phyloP scores from a whole-genome alignment of 2,797 vertebrate species.

The Sebastes matsubarae region DNA sequence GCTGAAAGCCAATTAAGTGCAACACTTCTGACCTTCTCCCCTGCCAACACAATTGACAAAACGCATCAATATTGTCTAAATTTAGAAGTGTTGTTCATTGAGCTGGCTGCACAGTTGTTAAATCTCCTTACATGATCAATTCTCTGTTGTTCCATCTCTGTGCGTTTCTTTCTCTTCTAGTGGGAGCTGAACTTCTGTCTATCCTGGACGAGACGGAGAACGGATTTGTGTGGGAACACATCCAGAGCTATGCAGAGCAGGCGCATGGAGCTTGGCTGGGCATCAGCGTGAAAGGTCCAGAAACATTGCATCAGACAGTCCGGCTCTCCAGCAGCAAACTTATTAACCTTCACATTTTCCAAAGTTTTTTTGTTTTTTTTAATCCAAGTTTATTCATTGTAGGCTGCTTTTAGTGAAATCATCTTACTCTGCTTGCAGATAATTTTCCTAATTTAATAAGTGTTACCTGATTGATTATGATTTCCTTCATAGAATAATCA shows the following conservation, averaged over 20 bases:
- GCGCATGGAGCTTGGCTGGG: constrained; percentile 94
- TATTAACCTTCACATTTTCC: constrained; percentile 6
- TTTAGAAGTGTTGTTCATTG: constrained; percentile 37
- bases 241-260: constrained; percentile 88
- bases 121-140: constrained; percentile 3
- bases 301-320: constrained; percentile 51
- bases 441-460: constrained; percentile 4
- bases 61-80: constrained; percentile 42
- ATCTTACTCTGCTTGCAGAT: neutral
- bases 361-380: neutral
- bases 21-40: constrained; percentile 21
- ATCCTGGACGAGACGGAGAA: constrained; percentile 95
- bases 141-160: constrained; percentile 7
- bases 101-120: neutral
- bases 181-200: constrained; percentile 90
- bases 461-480: neutral
- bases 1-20: constrained; percentile 15
- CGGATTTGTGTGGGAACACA: constrained; percentile 94
- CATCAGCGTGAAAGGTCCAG: constrained; percentile 91
- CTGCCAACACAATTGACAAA: constrained; percentile 22
- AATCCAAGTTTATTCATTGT: neutral
- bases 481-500: neutral
- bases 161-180: constrained; percentile 67
- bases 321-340: neutral
- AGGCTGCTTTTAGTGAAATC: neutral